phyloP scores from a whole-genome alignment of 2,888 invertebrate genomes.

The Helicoverpa assulta region DNA sequence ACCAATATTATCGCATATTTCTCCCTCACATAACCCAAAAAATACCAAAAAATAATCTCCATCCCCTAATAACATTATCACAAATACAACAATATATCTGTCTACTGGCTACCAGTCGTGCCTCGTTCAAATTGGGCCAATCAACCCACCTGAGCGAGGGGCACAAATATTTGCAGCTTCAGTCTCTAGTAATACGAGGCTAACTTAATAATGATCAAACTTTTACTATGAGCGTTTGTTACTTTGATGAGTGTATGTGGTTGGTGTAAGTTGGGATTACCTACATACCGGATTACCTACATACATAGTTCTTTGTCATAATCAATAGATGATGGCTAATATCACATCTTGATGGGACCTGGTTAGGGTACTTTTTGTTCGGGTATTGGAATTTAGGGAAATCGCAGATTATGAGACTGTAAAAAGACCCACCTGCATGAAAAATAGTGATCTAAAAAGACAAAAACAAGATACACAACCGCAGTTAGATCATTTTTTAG shows the following conservation, averaged over 20 bases:
- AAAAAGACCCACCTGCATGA: too few relatives aligned
- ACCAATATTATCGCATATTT: too few relatives aligned
- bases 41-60: conserved; percentile 16
- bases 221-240: conserved; percentile 51
- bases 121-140: conserved; percentile 82
- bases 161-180: conserved; percentile 82
- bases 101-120: conserved; percentile 72
- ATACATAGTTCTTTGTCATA: background rate
- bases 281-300: too few relatives aligned
- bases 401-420: too few relatives aligned
- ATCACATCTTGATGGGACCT: too few relatives aligned
- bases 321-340: background rate
- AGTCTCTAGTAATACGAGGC: conserved; percentile 59
- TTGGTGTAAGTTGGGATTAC: background rate
- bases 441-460: too few relatives aligned
- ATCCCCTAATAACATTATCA: conserved; percentile 57
- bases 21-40: conserved; percentile 7
- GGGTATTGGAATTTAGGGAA: too few relatives aligned
- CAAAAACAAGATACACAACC: too few relatives aligned
- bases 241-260: conserved; percentile 28
- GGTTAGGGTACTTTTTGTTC: too few relatives aligned
- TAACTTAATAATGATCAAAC: conserved; percentile 60
- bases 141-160: conserved; percentile 74
- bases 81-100: conserved; percentile 68
- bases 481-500: too few relatives aligned